Percentiles rank a stretch among this genome's conserved stretches.
phyloP scores from a whole-genome alignment of 92 coral and sea anemone species.

The Plumapathes pennacea region DNA sequence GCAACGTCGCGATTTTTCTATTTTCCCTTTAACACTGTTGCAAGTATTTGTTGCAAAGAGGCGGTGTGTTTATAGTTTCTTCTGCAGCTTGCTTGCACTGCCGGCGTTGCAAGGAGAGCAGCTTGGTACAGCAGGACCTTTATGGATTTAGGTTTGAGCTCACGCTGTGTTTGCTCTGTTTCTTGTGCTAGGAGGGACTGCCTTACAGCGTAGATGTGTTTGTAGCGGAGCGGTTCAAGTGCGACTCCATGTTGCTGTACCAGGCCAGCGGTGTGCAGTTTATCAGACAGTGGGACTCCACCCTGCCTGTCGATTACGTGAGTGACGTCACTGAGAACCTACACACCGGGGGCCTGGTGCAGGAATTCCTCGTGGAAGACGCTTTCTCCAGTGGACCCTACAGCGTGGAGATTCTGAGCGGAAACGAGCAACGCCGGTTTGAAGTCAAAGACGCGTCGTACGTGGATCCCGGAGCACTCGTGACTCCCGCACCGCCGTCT shows the following conservation, averaged over 20 bases:
- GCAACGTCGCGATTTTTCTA: too few relatives aligned
- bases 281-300: conserved; percentile 60
- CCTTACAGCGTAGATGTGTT: conserved; percentile 84
- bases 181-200: conserved; percentile 53
- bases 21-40: too few relatives aligned
- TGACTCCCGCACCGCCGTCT: conserved; percentile 59
- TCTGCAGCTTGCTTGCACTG: too few relatives aligned
- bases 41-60: too few relatives aligned
- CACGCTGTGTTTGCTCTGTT: neutral
- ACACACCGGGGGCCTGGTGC: conserved; percentile 52
- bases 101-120: too few relatives aligned
- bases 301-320: conserved; percentile 69
- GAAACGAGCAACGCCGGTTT: conserved; percentile 82
- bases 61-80: too few relatives aligned
- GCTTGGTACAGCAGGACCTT: too few relatives aligned
- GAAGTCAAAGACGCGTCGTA: conserved; percentile 63
- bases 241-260: conserved; percentile 74
- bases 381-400: conserved; percentile 85
- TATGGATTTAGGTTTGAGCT: too few relatives aligned
- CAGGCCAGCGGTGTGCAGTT: conserved; percentile 86
- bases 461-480: conserved; percentile 66
- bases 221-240: conserved; percentile 80
- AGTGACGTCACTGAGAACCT: conserved; percentile 60
- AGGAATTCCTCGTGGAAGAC: conserved; percentile 77
- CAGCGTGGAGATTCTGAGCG: conserved; percentile 64